Conservation (phyloP, 2,888 invertebrate genomes). For the Subacronicta megacephala region DNA sequence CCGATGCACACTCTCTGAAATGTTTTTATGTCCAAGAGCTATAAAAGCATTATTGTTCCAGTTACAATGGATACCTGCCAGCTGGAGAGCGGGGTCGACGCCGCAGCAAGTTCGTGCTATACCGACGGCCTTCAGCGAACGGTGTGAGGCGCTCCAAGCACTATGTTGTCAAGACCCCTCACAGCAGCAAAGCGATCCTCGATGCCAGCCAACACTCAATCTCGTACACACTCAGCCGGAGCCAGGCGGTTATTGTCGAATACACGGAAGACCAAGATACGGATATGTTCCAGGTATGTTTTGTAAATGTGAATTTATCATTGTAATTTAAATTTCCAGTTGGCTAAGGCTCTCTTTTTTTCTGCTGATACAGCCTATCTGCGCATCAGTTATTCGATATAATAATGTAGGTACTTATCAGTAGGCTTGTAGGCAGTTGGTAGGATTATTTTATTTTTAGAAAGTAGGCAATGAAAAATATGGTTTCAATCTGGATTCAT, state of each 20-base stretch:
- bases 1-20: too few relatives aligned
- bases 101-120: constrained; percentile 97
- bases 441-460: too few relatives aligned
- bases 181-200: constrained; percentile 97
- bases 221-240: constrained; percentile 98
- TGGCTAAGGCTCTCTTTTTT: too few relatives aligned
- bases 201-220: constrained; percentile 98
- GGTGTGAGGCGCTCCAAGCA: constrained; percentile 98
- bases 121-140: constrained; percentile 95
- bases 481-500: too few relatives aligned
- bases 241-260: constrained; percentile 99
- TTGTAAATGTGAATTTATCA: not conserved
- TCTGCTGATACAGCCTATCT: too few relatives aligned
- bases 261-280: constrained; percentile 98
- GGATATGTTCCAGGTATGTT: constrained; percentile 99
- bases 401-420: too few relatives aligned
- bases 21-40: constrained; percentile 2
- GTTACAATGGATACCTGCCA: constrained; percentile 98
- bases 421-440: too few relatives aligned
- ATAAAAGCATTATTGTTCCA: constrained; percentile 68
- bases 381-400: too few relatives aligned
- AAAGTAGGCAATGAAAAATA: too few relatives aligned
- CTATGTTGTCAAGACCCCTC: constrained; percentile 98
- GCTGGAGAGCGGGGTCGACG: constrained; percentile 98
- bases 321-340: not conserved